These are phyloP conservation scores for Protomyctophum bolini DNA, from an alignment of 2,113 vertebrate species.

Conservation along the genomic window DNA sequence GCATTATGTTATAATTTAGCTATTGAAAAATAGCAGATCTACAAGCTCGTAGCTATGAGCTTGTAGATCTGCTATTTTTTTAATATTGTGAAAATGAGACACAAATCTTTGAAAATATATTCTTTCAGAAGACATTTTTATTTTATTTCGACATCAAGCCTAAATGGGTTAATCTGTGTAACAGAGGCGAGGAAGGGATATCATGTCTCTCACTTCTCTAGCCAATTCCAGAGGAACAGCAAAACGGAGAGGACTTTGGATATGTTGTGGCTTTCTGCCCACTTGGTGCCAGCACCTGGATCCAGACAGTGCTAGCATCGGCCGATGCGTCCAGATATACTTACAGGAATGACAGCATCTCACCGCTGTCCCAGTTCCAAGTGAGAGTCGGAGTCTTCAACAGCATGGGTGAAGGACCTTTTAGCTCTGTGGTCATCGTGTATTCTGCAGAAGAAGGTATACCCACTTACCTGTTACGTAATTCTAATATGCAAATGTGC, in stretches of 20 bases:
- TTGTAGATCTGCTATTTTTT: too few relatives aligned
- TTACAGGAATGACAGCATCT: conserved; percentile 85
- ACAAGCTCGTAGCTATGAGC: too few relatives aligned
- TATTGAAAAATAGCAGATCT: too few relatives aligned
- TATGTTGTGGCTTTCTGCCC: conserved; percentile 85
- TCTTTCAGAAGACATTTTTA: too few relatives aligned
- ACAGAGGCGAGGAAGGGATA: conserved; percentile 13
- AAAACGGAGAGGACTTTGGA: conserved; percentile 89
- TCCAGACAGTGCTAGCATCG: conserved; percentile 81
- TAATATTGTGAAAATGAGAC: too few relatives aligned
- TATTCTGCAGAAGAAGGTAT: conserved; percentile 88
- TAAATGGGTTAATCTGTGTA: background rate
- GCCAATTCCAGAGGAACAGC: conserved; percentile 88
- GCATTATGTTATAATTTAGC: too few relatives aligned
- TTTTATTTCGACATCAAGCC: too few relatives aligned
- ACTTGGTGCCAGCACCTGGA: conserved; percentile 82
- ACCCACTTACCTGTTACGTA: too few relatives aligned
- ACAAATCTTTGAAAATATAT: too few relatives aligned
- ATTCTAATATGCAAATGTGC: too few relatives aligned
- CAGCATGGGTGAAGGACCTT: conserved; percentile 83
- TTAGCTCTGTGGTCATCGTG: conserved; percentile 76
- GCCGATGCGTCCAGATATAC: conserved; percentile 84
- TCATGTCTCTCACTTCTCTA: conserved; percentile 41
- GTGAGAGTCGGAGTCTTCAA: conserved; percentile 90
- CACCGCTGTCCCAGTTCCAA: conserved; percentile 84